These are phyloP conservation scores for Tribolium castaneum DNA, from an alignment of 1,140 invertebrate species.

Conservation along the genomic window DNA sequence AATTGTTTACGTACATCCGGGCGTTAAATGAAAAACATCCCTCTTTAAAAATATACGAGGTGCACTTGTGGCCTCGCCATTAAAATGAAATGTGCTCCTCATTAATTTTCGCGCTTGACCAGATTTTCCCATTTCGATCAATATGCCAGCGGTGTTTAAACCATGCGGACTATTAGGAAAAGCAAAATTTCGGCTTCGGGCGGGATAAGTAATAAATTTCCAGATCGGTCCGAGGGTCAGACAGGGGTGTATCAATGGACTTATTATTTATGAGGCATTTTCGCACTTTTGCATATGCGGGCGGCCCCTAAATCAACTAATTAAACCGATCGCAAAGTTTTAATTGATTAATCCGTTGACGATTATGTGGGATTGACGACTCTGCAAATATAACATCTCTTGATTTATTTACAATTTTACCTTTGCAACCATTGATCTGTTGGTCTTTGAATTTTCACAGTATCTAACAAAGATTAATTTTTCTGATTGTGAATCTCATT, in stretches of 20 bases:
- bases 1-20: slow-evolving; percentile 23
- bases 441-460: too few relatives aligned
- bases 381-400: too few relatives aligned
- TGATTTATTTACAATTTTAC: too few relatives aligned
- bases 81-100: slow-evolving; percentile 31
- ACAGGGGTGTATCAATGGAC: slow-evolving; percentile 11
- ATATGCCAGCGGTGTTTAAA: slow-evolving; percentile 25
- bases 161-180: neutral
- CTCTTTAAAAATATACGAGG: slow-evolving; percentile 29
- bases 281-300: slow-evolving; percentile 18
- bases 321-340: slow-evolving; percentile 12
- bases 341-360: slow-evolving; percentile 30
- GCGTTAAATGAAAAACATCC: slow-evolving; percentile 6
- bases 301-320: slow-evolving; percentile 4
- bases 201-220: neutral
- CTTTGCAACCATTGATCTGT: too few relatives aligned
- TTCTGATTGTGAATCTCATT: too few relatives aligned
- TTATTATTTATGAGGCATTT: slow-evolving; percentile 25
- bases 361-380: neutral
- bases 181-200: slow-evolving; percentile 3
- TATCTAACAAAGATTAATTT: too few relatives aligned
- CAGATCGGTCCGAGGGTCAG: neutral
- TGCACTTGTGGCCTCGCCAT: slow-evolving; percentile 30
- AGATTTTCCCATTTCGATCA: slow-evolving; percentile 22
- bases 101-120: slow-evolving; percentile 26